A percentile compares a stretch with the other conserved stretches of the same genome.
Evolutionary conservation across 2,113 vertebrate genomes (phyloP).

Genomic region (Periophthalmus modestus): DNA sequence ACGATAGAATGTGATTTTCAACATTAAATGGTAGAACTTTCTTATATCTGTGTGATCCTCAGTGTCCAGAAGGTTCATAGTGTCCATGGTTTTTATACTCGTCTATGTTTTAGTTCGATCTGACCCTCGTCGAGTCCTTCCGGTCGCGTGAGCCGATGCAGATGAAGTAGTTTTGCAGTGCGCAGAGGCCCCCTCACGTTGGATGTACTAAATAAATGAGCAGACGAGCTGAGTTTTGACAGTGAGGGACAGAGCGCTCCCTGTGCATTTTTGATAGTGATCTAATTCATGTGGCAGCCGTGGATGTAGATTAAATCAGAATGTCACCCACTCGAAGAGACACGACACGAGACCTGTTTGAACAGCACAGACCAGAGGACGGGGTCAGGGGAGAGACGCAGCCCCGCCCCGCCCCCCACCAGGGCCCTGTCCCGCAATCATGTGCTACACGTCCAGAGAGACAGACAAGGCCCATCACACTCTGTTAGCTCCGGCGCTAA

Average conservation of each 20-base stretch:
- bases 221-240: constrained; percentile 78
- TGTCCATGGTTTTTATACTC: no score
- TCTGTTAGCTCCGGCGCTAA: no score
- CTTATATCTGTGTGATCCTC: no score
- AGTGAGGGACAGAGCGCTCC: constrained; percentile 78
- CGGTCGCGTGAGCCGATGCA: no score
- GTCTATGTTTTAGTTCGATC: no score
- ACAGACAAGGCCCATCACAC: constrained; percentile 35
- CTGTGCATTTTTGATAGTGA: constrained; percentile 81
- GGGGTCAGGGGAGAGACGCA: constrained; percentile 75
- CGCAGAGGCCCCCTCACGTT: constrained; percentile 54
- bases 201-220: constrained; percentile 78
- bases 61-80: no score
- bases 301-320: constrained; percentile 84
- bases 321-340: constrained; percentile 82
- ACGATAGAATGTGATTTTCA: no score
- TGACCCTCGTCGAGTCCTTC: no score
- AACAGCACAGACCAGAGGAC: constrained; percentile 70
- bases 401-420: constrained; percentile 38
- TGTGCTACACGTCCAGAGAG: constrained; percentile 60
- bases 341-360: constrained; percentile 77
- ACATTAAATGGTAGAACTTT: no score
- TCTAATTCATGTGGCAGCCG: constrained; percentile 82
- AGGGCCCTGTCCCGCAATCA: constrained; percentile 49
- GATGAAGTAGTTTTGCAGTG: neutral